A percentile compares a stretch with the other conserved stretches of the same genome.
These are phyloP conservation scores for Brachyhypopomus occidentalis DNA, from an alignment of 2,113 vertebrate genomes.

Conservation along the genomic window DNA sequence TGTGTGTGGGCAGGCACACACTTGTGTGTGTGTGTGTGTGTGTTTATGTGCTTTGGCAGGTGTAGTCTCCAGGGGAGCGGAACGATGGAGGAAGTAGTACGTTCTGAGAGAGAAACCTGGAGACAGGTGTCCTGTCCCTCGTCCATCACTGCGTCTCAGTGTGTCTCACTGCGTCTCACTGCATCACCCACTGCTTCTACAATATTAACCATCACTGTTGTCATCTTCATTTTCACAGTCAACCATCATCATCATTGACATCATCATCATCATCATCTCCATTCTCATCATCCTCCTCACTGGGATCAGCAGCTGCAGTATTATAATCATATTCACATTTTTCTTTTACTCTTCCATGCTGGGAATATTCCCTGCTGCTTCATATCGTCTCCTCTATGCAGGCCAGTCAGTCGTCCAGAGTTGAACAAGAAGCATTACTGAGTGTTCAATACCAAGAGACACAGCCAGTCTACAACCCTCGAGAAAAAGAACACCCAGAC, in stretches of 20 bases:
- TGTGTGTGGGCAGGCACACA: neutral
- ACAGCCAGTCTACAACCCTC: too few relatives aligned
- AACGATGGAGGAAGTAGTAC: neutral
- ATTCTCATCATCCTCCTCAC: neutral
- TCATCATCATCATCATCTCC: neutral
- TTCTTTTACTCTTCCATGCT: neutral
- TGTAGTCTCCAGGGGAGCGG: conserved; percentile 2
- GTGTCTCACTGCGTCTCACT: neutral
- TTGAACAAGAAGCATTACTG: too few relatives aligned
- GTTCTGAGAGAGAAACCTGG: neutral
- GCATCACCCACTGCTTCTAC: neutral
- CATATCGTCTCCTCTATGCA: neutral
- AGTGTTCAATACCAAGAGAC: too few relatives aligned
- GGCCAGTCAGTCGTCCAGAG: too few relatives aligned
- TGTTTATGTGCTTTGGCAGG: conserved; percentile 6
- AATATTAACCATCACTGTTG: neutral
- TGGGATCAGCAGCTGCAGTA: neutral
- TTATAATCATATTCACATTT: neutral
- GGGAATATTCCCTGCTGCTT: neutral
- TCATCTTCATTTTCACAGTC: neutral
- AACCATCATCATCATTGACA: neutral
- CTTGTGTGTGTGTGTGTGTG: conserved; percentile 2
- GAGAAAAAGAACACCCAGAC: too few relatives aligned
- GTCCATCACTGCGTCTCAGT: neutral
- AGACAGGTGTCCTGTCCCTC: conserved; percentile 7